Conservation (phyloP, 1,140 invertebrate species). For the Drosophila orena region DNA sequence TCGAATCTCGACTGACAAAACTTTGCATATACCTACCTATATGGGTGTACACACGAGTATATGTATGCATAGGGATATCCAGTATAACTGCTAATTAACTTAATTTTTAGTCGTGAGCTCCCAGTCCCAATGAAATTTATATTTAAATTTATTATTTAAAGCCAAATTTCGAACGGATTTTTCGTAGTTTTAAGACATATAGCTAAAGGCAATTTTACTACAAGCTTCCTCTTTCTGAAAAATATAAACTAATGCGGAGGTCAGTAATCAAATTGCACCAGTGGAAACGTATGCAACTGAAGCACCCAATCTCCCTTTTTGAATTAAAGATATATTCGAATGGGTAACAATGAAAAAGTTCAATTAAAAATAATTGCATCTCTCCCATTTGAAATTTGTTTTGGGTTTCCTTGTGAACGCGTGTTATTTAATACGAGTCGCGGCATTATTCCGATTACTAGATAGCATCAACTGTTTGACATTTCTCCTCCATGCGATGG, state of each 20-base stretch:
- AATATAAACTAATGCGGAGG: slow-evolving; percentile 3
- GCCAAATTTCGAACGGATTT: too few relatives aligned
- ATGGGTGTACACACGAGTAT: too few relatives aligned
- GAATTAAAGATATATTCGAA: slow-evolving; percentile 2
- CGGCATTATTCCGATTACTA: slow-evolving; percentile 39
- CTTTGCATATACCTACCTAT: not conserved
- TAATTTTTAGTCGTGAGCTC: too few relatives aligned
- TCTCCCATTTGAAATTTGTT: slow-evolving; percentile 18
- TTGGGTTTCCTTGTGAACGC: slow-evolving; percentile 25
- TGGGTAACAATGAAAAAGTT: slow-evolving; percentile 6
- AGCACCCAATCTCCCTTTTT: slow-evolving; percentile 1
- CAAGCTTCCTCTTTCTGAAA: not conserved
- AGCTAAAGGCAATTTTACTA: not conserved
- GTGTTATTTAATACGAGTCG: slow-evolving; percentile 31
- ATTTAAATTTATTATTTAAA: too few relatives aligned
- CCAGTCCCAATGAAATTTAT: not conserved
- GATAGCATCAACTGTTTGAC: slow-evolving; percentile 41
- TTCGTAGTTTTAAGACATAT: too few relatives aligned
- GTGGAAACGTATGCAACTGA: slow-evolving; percentile 12
- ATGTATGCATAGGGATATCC: not conserved
- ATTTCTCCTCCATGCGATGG: slow-evolving; percentile 31
- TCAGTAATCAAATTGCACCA: slow-evolving; percentile 12
- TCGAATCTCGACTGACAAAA: not conserved
- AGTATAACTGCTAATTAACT: slow-evolving; percentile 10
- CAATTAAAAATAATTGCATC: slow-evolving; percentile 36